phyloP scores from a whole-genome alignment of 2,797 vertebrate species.

The Chaenodraco wilsoni region DNA sequence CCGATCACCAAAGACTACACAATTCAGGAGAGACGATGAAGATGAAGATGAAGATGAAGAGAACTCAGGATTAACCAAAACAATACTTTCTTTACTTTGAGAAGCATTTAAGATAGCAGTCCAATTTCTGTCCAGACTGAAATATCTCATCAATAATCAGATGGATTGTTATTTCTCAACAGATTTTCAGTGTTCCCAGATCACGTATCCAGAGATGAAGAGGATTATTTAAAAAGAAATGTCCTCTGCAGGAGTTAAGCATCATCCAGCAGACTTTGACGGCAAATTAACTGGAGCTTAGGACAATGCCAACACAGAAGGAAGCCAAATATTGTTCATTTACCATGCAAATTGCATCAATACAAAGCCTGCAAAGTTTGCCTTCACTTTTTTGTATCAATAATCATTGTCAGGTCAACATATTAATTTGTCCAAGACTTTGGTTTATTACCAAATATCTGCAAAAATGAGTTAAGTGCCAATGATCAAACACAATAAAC shows the following conservation, averaged over 20 bases:
- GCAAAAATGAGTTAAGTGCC: too few species aligned
- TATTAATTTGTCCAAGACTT: background rate
- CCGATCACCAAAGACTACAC: background rate
- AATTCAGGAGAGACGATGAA: conserved; percentile 10
- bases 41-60: background rate
- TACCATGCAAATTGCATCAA: background rate
- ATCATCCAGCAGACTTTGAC: too few species aligned
- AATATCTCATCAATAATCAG: too few species aligned
- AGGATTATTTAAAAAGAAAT: too few species aligned
- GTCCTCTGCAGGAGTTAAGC: too few species aligned
- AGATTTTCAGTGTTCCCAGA: background rate
- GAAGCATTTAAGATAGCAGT: background rate
- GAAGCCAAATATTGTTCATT: background rate
- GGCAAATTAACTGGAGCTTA: too few species aligned
- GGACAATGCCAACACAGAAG: background rate
- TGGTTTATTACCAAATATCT: background rate
- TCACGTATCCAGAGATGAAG: background rate
- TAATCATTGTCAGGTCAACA: background rate
- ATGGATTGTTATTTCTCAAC: background rate
- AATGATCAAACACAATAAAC: background rate
- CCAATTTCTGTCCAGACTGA: background rate
- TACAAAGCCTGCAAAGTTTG: background rate
- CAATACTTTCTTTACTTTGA: background rate
- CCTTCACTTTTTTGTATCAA: background rate
- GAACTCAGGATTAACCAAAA: background rate